Conservation (phyloP, 2,888 invertebrate genomes). For the Drosophila pseudotalamancana region DNA sequence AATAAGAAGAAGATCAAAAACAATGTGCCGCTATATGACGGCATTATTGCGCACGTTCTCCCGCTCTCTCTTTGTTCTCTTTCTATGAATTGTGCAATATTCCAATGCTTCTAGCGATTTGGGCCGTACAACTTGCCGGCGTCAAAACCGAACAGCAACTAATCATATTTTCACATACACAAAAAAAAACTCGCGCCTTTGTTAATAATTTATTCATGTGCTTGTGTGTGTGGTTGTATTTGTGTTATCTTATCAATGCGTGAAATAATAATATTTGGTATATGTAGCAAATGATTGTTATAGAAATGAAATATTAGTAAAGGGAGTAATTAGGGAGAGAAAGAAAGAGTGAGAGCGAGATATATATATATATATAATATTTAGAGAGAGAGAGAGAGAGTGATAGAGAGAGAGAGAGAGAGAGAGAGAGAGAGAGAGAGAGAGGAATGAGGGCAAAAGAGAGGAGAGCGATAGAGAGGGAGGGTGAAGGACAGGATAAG, state of each 20-base stretch:
- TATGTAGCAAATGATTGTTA: constrained; percentile 24
- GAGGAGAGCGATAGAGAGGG: background rate
- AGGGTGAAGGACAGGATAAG: too few relatives aligned
- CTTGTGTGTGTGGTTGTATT: constrained; percentile 1
- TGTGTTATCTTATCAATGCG: constrained; percentile 57
- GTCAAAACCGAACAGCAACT: constrained; percentile 59
- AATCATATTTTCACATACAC: constrained; percentile 46
- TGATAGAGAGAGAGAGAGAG: background rate
- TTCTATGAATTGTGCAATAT: constrained; percentile 22
- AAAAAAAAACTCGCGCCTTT: constrained; percentile 34
- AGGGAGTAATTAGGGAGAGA: background rate
- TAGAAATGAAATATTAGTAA: background rate
- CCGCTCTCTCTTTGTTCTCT: background rate
- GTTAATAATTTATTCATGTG: constrained; percentile 37
- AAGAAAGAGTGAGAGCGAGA: background rate
- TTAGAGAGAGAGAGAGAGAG: too few relatives aligned
- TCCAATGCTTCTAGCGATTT: constrained; percentile 3
- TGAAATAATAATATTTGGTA: constrained; percentile 39
- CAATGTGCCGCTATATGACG: constrained; percentile 25
- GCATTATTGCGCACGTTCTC: constrained; percentile 33
- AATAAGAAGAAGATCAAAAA: constrained; percentile 14
- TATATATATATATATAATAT: too few relatives aligned
- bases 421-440: background rate
- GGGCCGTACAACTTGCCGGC: constrained; percentile 43
- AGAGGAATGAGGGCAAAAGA: too few relatives aligned